phyloP scores from a whole-genome alignment of 2,888 invertebrate species.

The Lasioglossum malachurum region DNA sequence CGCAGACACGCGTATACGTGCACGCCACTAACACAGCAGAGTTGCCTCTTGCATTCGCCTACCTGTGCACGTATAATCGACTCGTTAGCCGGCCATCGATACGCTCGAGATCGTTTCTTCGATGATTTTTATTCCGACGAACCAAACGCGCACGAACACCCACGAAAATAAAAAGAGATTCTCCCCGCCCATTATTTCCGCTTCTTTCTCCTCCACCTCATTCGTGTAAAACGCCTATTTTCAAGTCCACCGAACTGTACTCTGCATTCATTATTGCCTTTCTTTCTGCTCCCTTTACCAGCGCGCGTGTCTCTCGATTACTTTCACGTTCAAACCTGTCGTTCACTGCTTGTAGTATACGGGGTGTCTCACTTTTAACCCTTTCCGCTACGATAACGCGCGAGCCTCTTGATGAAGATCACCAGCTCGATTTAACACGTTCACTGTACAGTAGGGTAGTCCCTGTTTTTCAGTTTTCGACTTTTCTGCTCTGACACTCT shows the following conservation, averaged over 20 bases:
- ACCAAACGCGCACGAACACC: slow-evolving; percentile 37
- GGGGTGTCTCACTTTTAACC: not conserved
- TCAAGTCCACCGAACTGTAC: slow-evolving; percentile 56
- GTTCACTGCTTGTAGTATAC: slow-evolving; percentile 12
- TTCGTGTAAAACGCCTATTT: slow-evolving; percentile 58
- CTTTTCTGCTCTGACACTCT: too few species aligned
- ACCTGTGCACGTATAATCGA: slow-evolving; percentile 3
- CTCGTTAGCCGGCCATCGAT: slow-evolving; percentile 55
- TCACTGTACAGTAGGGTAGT: not conserved
- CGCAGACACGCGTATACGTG: not conserved
- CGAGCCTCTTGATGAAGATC: not conserved
- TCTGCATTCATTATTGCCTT: slow-evolving; percentile 35
- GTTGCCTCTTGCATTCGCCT: not conserved
- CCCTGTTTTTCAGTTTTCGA: not conserved
- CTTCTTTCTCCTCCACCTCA: slow-evolving; percentile 44
- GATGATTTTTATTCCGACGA: slow-evolving; percentile 57
- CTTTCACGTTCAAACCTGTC: slow-evolving; percentile 34
- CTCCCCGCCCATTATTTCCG: slow-evolving; percentile 57
- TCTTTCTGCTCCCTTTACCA: slow-evolving; percentile 10
- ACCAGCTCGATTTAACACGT: not conserved
- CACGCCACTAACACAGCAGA: not conserved
- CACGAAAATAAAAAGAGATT: slow-evolving; percentile 49
- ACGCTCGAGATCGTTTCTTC: slow-evolving; percentile 44
- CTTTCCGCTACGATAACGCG: not conserved
- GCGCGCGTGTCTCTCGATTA: slow-evolving; percentile 32